These are phyloP conservation scores for Eretmocerus hayati DNA, from an alignment of 2,888 invertebrate species.

Conservation along the genomic window DNA sequence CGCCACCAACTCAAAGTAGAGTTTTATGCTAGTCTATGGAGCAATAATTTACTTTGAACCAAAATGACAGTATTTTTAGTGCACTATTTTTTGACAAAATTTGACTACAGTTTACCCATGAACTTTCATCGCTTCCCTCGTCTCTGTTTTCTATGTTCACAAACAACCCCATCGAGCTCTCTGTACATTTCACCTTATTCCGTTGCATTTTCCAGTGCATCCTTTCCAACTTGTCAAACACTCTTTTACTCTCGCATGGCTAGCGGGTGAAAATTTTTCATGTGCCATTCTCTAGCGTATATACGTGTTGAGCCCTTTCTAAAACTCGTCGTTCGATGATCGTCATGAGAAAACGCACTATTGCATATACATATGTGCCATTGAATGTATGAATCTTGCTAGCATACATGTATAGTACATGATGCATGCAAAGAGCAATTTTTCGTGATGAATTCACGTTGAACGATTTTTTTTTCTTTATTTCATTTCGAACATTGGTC, in stretches of 20 bases:
- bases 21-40: too few species aligned
- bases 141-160: constrained; percentile 4
- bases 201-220: constrained; percentile 1
- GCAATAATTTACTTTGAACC: neutral
- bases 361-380: constrained; percentile 2
- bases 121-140: neutral
- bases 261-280: neutral
- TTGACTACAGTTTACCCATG: constrained; percentile 4
- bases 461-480: constrained; percentile 15
- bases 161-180: constrained; percentile 6
- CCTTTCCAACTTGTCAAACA: constrained; percentile 5
- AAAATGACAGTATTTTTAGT: neutral
- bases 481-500: constrained; percentile 6
- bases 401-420: too few species aligned
- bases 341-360: constrained; percentile 21
- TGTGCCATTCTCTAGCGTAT: too few species aligned
- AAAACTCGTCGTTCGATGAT: constrained; percentile 19
- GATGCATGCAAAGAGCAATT: too few species aligned
- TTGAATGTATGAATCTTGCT: too few species aligned
- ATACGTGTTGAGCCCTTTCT: constrained; percentile 16
- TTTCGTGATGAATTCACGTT: constrained; percentile 17
- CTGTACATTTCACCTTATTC: too few species aligned
- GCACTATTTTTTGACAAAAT: neutral
- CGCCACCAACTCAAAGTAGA: too few species aligned
- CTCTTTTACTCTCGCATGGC: constrained; percentile 2